phyloP scores from a whole-genome alignment of 1,140 invertebrate species.

The Dolichoris vasculosae region DNA sequence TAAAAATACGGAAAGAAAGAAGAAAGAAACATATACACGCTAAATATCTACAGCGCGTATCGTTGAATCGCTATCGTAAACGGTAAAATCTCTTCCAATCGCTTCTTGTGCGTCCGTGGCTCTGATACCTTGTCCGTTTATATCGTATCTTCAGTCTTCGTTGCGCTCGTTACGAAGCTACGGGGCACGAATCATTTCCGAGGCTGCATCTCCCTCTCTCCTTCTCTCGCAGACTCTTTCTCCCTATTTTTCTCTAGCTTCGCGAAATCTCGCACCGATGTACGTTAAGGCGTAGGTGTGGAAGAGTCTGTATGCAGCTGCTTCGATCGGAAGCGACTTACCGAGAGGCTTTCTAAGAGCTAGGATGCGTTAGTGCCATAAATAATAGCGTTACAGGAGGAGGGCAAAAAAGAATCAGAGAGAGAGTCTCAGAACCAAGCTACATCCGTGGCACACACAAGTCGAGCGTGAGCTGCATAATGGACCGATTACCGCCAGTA shows the following conservation, averaged over 20 bases:
- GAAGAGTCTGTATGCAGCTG: not conserved
- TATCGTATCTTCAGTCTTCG: not conserved
- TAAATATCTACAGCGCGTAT: not conserved
- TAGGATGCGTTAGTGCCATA: conserved; percentile 17
- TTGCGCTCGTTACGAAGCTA: conserved; percentile 9
- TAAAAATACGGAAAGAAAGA: too few species aligned
- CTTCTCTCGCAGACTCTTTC: too few species aligned
- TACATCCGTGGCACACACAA: not conserved
- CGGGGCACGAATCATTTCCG: not conserved
- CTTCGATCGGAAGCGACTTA: conserved; percentile 4
- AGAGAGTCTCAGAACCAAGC: not conserved
- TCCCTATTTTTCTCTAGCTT: too few species aligned
- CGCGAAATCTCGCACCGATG: not conserved
- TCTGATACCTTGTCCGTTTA: not conserved
- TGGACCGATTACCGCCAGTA: conserved; percentile 5
- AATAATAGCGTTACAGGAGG: conserved; percentile 30
- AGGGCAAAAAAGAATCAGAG: not conserved
- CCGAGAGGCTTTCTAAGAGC: not conserved
- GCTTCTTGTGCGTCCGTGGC: not conserved
- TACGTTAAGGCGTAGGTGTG: not conserved
- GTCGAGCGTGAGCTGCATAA: conserved; percentile 38
- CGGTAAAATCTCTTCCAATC: not conserved
- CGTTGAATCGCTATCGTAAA: not conserved
- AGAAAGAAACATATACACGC: not conserved
- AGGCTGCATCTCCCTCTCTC: too few species aligned